A percentile compares a stretch with the other conserved stretches of the same genome.
Conservation (phyloP, 2,888 invertebrate genomes). For the Pseudanteris insignis region DNA sequence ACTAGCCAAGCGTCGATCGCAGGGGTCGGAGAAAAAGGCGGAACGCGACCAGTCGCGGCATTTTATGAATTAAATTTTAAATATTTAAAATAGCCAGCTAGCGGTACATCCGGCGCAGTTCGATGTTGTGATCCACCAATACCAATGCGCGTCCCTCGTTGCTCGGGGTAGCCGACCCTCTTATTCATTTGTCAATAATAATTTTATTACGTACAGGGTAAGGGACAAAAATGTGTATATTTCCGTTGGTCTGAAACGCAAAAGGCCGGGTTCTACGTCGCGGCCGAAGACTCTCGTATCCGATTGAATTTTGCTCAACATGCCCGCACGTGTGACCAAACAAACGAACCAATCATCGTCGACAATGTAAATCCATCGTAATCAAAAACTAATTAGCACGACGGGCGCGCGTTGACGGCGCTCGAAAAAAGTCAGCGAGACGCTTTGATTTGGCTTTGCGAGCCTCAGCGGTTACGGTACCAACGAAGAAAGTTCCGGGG, state of each 20-base stretch:
- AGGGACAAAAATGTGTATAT: not conserved
- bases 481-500: no score
- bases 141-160: conserved; percentile 6
- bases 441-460: no score
- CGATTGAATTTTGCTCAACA: conserved; percentile 21
- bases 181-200: conserved; percentile 66
- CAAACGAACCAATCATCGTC: conserved; percentile 33
- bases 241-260: no score
- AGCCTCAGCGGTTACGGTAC: no score
- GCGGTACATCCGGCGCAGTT: conserved; percentile 14
- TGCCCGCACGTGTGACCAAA: no score
- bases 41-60: no score
- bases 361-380: conserved; percentile 21
- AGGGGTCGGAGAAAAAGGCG: conserved; percentile 10
- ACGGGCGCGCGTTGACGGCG: conserved; percentile 4
- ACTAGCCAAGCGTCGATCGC: no score
- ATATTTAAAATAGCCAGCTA: conserved; percentile 65
- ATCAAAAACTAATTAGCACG: conserved; percentile 34
- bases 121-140: conserved; percentile 22
- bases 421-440: conserved; percentile 6
- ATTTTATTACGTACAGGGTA: conserved; percentile 58
- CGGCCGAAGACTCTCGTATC: conserved; percentile 14
- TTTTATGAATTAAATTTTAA: conserved; percentile 67
- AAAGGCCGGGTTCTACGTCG: conserved; percentile 4
- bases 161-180: conserved; percentile 54